Percentiles rank a stretch among this genome's conserved stretches.
These are phyloP conservation scores for Clivina fossor DNA, from an alignment of 2,888 invertebrate genomes.

Conservation along the genomic window DNA sequence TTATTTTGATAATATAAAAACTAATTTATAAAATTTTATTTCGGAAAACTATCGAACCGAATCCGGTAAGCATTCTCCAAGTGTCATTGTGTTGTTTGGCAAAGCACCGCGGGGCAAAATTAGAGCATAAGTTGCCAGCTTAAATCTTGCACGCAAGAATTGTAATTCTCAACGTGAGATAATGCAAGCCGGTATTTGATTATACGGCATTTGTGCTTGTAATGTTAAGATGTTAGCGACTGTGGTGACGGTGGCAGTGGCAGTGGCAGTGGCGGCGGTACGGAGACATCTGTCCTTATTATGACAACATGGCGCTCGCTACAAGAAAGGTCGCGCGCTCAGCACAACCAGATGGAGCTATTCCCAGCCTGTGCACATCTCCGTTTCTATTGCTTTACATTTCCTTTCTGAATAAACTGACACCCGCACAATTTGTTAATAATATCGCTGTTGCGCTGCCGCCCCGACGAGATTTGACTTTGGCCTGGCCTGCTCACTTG, in stretches of 20 bases:
- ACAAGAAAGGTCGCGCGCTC: constrained; percentile 9
- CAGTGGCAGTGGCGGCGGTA: not conserved
- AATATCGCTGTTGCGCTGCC: too few relatives aligned
- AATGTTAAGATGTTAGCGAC: constrained; percentile 15
- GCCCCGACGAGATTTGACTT: too few relatives aligned
- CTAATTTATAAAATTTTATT: too few relatives aligned
- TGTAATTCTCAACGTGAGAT: constrained; percentile 5
- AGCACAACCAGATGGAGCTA: constrained; percentile 12
- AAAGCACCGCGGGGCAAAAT: too few relatives aligned
- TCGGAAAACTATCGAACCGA: too few relatives aligned
- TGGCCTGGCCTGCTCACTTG: too few relatives aligned
- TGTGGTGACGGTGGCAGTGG: not conserved
- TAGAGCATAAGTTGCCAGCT: constrained; percentile 2
- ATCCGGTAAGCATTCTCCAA: too few relatives aligned
- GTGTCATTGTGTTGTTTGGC: too few relatives aligned
- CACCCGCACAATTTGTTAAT: too few relatives aligned
- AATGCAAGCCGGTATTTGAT: constrained; percentile 8
- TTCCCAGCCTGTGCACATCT: constrained; percentile 5
- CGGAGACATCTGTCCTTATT: constrained; percentile 16
- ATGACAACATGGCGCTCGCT: constrained; percentile 19
- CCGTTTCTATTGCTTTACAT: too few relatives aligned
- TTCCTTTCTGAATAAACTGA: too few relatives aligned
- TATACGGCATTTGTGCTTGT: constrained; percentile 9
- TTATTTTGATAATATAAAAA: too few relatives aligned
- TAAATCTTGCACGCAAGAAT: constrained; percentile 3